Evolutionary conservation across 2,888 invertebrate species (phyloP).

Genomic region (Stegophylla sp.): DNA sequence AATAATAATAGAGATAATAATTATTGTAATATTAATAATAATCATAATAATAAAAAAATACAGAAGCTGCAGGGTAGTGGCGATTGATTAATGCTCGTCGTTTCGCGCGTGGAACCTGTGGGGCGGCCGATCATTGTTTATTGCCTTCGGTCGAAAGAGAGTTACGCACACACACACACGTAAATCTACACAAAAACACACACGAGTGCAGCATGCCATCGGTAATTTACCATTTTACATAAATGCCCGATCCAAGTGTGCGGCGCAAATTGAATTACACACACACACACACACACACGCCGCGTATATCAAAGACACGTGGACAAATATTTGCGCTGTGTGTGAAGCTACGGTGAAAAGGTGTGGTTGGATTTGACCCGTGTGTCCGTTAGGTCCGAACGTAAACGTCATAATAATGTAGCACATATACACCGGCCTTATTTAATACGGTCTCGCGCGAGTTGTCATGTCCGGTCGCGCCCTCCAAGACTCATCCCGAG

Average conservation of each 20-base stretch:
- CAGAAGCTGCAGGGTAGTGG: not conserved
- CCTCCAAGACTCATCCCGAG: no score
- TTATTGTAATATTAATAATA: no score
- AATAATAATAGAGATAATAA: no score
- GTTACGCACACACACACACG: no score
- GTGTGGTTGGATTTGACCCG: no score
- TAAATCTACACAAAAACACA: not conserved
- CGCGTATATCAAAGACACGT: not conserved
- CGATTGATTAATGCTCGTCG: conserved; percentile 27
- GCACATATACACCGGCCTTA: not conserved
- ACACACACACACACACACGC: not conserved
- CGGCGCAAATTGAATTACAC: conserved; percentile 31
- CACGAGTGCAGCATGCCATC: not conserved
- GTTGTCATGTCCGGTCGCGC: no score
- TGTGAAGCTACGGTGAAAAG: not conserved
- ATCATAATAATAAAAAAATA: no score
- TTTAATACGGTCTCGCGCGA: not conserved
- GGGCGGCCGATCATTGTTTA: not conserved
- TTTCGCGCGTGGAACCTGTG: not conserved
- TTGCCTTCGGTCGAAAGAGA: not conserved
- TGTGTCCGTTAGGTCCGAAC: not conserved
- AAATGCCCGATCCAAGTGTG: conserved; percentile 28
- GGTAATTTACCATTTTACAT: conserved; percentile 40
- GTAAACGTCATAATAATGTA: not conserved
- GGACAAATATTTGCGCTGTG: not conserved